These are phyloP conservation scores for Bombyx huttoni DNA, from an alignment of 2,888 invertebrate genomes.

Conservation along the genomic window DNA sequence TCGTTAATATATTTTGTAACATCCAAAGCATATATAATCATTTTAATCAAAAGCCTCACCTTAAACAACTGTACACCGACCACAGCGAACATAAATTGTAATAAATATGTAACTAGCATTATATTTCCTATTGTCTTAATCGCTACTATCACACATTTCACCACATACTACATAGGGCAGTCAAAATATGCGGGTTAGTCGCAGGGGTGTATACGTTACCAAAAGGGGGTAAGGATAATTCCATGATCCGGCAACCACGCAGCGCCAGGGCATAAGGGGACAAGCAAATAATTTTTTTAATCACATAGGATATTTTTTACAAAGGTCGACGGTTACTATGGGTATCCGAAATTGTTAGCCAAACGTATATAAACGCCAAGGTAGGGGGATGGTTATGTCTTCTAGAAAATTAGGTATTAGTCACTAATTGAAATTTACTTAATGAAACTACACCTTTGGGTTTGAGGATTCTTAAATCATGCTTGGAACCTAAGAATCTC, in stretches of 20 bases:
- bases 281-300: conserved; percentile 60
- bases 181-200: conserved; percentile 35
- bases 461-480: conserved; percentile 31
- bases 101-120: conserved; percentile 99
- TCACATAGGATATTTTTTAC: conserved; percentile 27
- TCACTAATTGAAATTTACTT: conserved; percentile 18
- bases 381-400: conserved; percentile 57
- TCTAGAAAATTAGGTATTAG: conserved; percentile 29
- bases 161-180: conserved; percentile 88
- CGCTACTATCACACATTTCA: conserved; percentile 99
- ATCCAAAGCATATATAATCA: too few relatives aligned
- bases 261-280: conserved; percentile 63
- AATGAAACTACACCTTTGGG: conserved; percentile 63
- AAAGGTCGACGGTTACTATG: conserved; percentile 14
- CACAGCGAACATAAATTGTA: conserved; percentile 99
- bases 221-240: conserved; percentile 30
- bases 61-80: conserved; percentile 99
- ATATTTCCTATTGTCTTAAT: conserved; percentile 99
- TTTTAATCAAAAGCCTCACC: conserved; percentile 72
- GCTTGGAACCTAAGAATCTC: conserved; percentile 19
- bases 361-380: conserved; percentile 47
- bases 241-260: conserved; percentile 42
- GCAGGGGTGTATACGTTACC: conserved; percentile 55
- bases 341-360: conserved; percentile 25
- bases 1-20: too few relatives aligned